Conservation (phyloP, 2,797 vertebrate genomes). For the Esox masquinongy region DNA sequence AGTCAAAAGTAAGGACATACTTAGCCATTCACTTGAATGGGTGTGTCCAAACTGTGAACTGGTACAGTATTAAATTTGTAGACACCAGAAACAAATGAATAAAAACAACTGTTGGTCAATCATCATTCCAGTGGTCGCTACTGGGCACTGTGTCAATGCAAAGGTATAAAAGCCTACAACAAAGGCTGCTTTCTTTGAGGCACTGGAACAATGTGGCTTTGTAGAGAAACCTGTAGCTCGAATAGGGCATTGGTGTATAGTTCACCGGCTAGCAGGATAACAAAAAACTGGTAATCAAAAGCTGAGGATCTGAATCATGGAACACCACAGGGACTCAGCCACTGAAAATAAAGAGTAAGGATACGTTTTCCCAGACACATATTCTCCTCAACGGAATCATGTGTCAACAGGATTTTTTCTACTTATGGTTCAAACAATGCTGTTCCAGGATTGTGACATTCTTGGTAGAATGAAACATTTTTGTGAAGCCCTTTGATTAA, state of each 20-base stretch:
- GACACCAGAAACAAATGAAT: no score
- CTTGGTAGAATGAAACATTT: slow-evolving; percentile 32
- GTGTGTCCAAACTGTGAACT: no score
- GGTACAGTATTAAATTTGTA: no score
- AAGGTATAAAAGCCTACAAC: slow-evolving; percentile 1
- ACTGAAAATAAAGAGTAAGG: not conserved
- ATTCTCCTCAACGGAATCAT: not conserved
- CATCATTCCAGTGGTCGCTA: slow-evolving; percentile 16
- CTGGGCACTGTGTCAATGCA: slow-evolving; percentile 1
- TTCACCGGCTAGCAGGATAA: not conserved
- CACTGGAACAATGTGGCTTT: slow-evolving; percentile 36
- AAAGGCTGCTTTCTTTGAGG: slow-evolving; percentile 17
- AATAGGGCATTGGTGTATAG: slow-evolving; percentile 6
- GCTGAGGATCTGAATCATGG: not conserved
- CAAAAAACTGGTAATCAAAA: slow-evolving; percentile 28
- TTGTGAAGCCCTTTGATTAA: not conserved
- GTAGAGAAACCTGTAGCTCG: slow-evolving; percentile 4
- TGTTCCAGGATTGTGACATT: slow-evolving; percentile 8
- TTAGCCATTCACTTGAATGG: no score
- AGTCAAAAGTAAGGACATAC: no score
- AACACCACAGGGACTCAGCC: not conserved
- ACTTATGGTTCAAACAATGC: slow-evolving; percentile 12
- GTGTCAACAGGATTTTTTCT: not conserved
- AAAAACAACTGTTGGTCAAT: not conserved
- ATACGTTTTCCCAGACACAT: not conserved